phyloP scores from a whole-genome alignment of 2,113 vertebrate species.

The Apodemus speciosus region DNA sequence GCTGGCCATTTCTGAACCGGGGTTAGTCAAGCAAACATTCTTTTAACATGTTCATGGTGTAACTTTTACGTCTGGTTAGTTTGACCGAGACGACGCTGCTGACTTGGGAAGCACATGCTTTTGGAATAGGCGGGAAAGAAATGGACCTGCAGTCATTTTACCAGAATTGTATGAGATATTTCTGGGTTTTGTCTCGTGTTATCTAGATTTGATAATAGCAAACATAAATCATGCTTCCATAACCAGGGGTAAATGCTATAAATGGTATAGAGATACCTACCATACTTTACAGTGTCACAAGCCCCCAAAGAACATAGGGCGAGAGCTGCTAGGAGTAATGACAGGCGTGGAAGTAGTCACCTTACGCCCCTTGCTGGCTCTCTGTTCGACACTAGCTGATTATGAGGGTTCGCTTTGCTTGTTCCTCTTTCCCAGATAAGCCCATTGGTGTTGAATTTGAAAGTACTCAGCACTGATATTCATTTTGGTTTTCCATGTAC shows the following conservation, averaged over 20 bases:
- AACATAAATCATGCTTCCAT: neutral
- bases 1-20: neutral
- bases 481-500: neutral
- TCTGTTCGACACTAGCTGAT: neutral
- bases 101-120: neutral
- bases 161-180: neutral
- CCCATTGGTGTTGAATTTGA: slow-evolving; percentile 48
- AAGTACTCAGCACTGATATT: slow-evolving; percentile 26
- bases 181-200: neutral
- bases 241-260: neutral
- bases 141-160: neutral
- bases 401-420: neutral
- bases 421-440: neutral
- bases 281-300: accelerated
- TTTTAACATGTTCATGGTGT: neutral
- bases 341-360: neutral
- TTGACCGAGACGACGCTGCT: neutral
- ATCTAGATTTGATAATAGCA: neutral
- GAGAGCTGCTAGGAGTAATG: neutral
- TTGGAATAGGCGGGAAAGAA: neutral
- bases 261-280: neutral
- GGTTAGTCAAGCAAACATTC: neutral
- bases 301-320: neutral
- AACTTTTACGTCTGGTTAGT: neutral
- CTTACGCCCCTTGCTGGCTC: neutral